Evolutionary conservation across 2,797 vertebrate genomes (phyloP), one percentile per base, ranked within the genome.

Genomic region (Sardinella longiceps): DNA sequence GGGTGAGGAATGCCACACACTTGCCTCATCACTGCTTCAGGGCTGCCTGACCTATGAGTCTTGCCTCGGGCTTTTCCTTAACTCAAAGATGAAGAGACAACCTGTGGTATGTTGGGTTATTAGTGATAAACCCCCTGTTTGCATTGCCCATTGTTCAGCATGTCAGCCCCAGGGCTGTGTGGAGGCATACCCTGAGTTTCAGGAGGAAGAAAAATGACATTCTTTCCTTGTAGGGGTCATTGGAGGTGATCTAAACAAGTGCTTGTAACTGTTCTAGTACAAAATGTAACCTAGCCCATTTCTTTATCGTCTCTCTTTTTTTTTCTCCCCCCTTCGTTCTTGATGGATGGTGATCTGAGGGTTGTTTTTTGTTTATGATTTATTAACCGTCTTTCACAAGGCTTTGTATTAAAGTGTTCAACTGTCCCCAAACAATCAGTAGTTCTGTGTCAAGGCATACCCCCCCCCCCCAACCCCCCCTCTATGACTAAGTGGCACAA

Each of bases 401-500:
- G 66, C 30, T 37, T 74, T 77, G 70, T 37, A 33, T 60, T 37
- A 18, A 63, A 81, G 33, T 81, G 63, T 56, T 45, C 25, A 23
- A 9, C 30, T 53, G 7, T 25, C 10, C 63, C 58, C 30, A 39
- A 63, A 81, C 80, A 85, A 10, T 58, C 39, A 83, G 45, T 74
- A 84, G 77, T 77, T 77, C 18, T 39, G 70, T 23, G 37, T 43
- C 18, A 43, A 77, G 20, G 70, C 70, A 77, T 77, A 56, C 53
- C 20, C 2, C 48, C 48, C 48, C 11, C 53, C 53, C 20, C 48
- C 48, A 1, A 20, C 53, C 20, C 20, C 53, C n/a, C n/a, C 20
- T 23, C 53, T 56, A 56, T 56, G 53, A 15, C 66, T 74, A 77
- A 77, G 70, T 77, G 70, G 70, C 70, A 39, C 70, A 77, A 77